Evolutionary conservation across 2,113 vertebrate genomes (phyloP).

Genomic region (Plecturocebus donacophilus): DNA sequence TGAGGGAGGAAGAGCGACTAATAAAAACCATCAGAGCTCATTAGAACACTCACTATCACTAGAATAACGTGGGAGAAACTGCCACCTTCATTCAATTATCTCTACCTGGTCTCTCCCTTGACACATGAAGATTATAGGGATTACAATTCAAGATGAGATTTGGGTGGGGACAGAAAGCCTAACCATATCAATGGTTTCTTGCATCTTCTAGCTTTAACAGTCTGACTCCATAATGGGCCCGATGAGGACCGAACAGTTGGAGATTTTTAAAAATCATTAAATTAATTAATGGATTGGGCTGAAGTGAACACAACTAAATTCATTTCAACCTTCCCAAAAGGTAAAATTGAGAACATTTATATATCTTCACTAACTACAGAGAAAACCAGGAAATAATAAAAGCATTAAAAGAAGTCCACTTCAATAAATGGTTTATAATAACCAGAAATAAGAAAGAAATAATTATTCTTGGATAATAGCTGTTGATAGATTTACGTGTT

Average conservation of each 20-base stretch:
- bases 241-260: neutral
- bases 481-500: neutral
- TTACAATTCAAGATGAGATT: no score
- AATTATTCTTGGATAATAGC: neutral
- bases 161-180: no score
- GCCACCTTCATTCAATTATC: no score
- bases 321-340: neutral
- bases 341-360: neutral
- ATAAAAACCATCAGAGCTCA: no score
- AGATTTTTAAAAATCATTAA: neutral
- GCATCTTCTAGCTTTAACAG: neutral
- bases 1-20: no score
- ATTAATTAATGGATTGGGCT: neutral
- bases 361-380: neutral
- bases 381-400: neutral
- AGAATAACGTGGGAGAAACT: no score
- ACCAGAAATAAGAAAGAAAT: constrained; percentile 30
- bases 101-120: no score
- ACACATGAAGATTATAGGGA: no score
- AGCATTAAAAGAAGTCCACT: neutral
- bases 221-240: neutral
- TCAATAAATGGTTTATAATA: neutral
- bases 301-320: neutral
- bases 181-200: neutral
- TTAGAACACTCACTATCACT: no score